Conservation (phyloP, 92 coral and sea anemone genomes). For the Pocillopora meandrina region DNA sequence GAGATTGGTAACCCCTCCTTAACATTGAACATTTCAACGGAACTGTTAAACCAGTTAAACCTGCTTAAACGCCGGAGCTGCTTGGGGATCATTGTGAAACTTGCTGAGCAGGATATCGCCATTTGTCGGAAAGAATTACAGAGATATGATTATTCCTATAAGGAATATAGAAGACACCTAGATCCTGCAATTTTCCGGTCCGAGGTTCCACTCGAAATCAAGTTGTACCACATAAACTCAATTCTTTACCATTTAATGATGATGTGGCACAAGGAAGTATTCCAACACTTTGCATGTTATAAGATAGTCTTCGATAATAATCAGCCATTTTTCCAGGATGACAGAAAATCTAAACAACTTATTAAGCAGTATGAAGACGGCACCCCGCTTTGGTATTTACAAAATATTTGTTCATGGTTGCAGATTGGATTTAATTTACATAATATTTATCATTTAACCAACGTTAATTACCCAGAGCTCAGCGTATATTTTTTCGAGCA, state of each 20-base stretch:
- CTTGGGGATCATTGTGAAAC: too few relatives aligned
- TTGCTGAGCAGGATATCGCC: too few relatives aligned
- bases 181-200: too few relatives aligned
- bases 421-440: neutral
- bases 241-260: neutral
- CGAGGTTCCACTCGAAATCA: too few relatives aligned
- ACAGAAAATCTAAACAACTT: neutral
- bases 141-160: too few relatives aligned
- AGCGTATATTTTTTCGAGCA: neutral
- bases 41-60: neutral
- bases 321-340: neutral
- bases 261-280: constrained; percentile 5
- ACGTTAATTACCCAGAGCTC: neutral
- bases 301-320: neutral
- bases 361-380: constrained; percentile 4
- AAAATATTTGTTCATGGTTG: neutral
- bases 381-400: neutral
- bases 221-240: too few relatives aligned
- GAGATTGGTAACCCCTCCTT: too few relatives aligned
- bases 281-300: neutral
- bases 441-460: too few relatives aligned
- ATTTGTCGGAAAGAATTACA: too few relatives aligned
- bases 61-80: too few relatives aligned
- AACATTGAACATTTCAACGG: neutral
- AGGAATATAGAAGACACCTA: too few relatives aligned